These are phyloP conservation scores for Caenorhabditis panamensis DNA, from an alignment of 2,888 invertebrate genomes.

Conservation along the genomic window DNA sequence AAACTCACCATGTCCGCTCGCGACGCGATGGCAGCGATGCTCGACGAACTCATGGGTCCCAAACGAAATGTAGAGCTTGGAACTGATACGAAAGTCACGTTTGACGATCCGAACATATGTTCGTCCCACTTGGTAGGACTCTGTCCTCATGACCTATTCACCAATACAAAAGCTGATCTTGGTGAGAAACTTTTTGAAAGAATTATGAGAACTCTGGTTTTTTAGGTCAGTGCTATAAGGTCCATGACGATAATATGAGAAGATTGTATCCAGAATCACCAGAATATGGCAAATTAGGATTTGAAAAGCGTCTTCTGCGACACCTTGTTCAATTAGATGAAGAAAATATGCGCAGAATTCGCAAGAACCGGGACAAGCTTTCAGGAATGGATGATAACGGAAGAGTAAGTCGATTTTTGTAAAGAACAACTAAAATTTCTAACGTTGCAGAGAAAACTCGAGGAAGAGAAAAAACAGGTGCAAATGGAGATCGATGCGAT, in stretches of 20 bases:
- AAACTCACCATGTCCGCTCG: constrained; percentile 65
- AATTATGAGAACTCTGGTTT: constrained; percentile 81
- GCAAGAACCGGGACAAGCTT: constrained; percentile 67
- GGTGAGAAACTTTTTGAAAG: constrained; percentile 83
- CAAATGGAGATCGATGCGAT: constrained; percentile 52
- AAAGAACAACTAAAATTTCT: neutral
- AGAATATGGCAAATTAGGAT: constrained; percentile 74
- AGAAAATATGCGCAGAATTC: constrained; percentile 73
- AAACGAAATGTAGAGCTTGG: constrained; percentile 73
- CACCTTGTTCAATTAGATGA: constrained; percentile 68
- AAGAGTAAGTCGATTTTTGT: constrained; percentile 32
- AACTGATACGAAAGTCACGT: constrained; percentile 62
- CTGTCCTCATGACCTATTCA: constrained; percentile 98
- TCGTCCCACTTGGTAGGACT: constrained; percentile 96
- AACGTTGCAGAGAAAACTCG: constrained; percentile 64
- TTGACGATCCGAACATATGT: constrained; percentile 88
- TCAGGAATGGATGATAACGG: constrained; percentile 60
- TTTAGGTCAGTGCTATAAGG: constrained; percentile 85
- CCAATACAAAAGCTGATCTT: constrained; percentile 96
- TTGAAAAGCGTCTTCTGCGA: constrained; percentile 70
- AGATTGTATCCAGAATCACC: constrained; percentile 85
- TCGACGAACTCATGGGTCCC: constrained; percentile 78
- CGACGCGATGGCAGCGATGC: constrained; percentile 76
- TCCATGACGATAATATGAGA: constrained; percentile 96
- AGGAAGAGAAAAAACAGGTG: constrained; percentile 59